Evolutionary conservation across 2,797 vertebrate genomes (phyloP), one percentile per base, ranked within the genome.

Genomic region (Channa striata): DNA sequence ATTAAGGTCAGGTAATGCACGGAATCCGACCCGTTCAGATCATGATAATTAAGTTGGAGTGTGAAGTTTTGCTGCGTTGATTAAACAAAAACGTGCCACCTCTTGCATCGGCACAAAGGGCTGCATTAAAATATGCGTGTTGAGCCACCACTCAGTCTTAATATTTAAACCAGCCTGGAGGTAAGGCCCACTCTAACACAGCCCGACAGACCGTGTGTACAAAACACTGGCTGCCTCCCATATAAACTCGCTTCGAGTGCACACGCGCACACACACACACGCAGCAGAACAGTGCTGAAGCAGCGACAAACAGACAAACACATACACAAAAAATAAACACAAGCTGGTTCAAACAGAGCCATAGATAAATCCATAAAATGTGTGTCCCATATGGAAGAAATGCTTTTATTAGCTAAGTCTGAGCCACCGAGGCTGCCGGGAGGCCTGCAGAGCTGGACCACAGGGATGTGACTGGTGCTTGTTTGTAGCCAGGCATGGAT

Each of bases 141-240:
- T 57, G 80, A 81, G 86, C 85, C 87, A 85, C 86, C 78, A 48
- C 82, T 87, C 80, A 50, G 75, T 87, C 87, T 93, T 90, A 93
- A 94, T 92, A 93, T 93, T 93, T 93, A 93, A 93, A 93, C 78
- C 86, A 87, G 89, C 92, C 92, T 86, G 81, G 87, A 93, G 92
- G 90, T 92, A 84, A 91, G 84, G 83, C 85, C 85, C 72, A 21
- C 77, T 83, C 77, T 64, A 77, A 80, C 80, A 54, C 73, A 79
- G 82, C 70, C 80, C 62, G 82, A 89, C 87, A 89, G 86, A 82
- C 82, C 78, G 50, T 88, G 84, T 87, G 85, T 85, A 89, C 81
- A 85, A 84, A 86, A 90, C 78, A 81, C 87, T 80, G 80, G 74
- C 83, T 77, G 78, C 58, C 63, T 82, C 79, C 79, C 74, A 82